These are phyloP conservation scores for Eolophus roseicapilla DNA, from an alignment of 2,113 vertebrate genomes.

Conservation along the genomic window DNA sequence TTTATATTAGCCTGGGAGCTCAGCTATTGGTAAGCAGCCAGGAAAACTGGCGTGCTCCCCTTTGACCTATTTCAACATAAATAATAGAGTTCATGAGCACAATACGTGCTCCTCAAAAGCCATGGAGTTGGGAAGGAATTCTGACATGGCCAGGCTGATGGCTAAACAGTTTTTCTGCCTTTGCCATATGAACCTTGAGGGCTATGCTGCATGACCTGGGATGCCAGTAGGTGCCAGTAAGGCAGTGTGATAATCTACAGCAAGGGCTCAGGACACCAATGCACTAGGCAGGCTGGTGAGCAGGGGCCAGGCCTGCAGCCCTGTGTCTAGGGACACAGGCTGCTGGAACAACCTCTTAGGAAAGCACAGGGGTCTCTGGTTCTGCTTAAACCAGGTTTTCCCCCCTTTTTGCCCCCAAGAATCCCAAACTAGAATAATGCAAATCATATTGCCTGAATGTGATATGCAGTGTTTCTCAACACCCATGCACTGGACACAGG, in stretches of 20 bases:
- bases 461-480: neutral
- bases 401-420: neutral
- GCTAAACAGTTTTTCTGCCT: neutral
- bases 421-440: neutral
- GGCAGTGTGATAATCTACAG: fast-evolving
- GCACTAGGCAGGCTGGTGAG: neutral
- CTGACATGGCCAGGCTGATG: neutral
- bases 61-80: neutral
- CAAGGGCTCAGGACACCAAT: neutral
- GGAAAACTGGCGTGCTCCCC: neutral
- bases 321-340: fast-evolving
- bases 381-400: neutral
- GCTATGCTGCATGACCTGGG: neutral
- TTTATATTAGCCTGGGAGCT: neutral
- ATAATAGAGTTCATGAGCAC: neutral
- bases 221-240: neutral
- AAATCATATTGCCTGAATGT: neutral
- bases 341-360: neutral
- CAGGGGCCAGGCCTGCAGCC: neutral
- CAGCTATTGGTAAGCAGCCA: neutral
- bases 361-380: neutral
- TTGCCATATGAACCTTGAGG: neutral
- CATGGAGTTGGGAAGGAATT: neutral
- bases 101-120: neutral
- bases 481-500: no score